Base-by-base conservation (phyloP, 2,113 vertebrate species). In the Carassius auratus region DNA sequence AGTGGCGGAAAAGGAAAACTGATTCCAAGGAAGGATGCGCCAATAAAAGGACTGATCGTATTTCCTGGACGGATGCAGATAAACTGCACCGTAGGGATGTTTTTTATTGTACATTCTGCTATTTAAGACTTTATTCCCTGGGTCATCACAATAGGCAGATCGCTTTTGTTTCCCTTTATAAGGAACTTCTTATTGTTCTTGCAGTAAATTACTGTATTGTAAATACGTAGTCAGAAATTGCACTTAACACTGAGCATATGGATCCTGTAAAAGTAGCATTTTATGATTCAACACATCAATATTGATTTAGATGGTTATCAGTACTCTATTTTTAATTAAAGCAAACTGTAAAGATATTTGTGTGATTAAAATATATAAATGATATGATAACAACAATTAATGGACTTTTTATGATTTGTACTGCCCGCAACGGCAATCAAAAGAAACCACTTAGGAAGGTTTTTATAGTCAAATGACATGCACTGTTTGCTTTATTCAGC, bases 141-240 rank as follows among this genome's bases (percentile, higher is more conserved):
- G 66, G 91, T 93, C 86, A 88, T 89, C 83, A 87, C 90, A 90
- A 91, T 91, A 90, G 93, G 92, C 93, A 93, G 92, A 94, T 87
- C 90, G 89, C 92, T 91, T 92, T 93, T 93, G 97, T 98, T 99
- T 97, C 97, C 97, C 93, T 96, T 96, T 96, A 94, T 96, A 95
- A 95, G 98, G 95, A 99, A 99, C 97, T 97, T 93, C 88, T 92
- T 92, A 93, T 91, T 95, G 91, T 89, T 90, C 92, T 98, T 99
- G 96, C 98, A 99, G 98, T 99, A 99, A 96, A 98, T 99, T 99
- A 99, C 98, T 99, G 98, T 96, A 94, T 96, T 99, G 97, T 99
- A 97, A 94, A 99, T 97, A 97, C 90, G 94, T 96, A 95, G 94
- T 87, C 95, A 90, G 83, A 94, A 94, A 96, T 96, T 95, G 97